phyloP scores from a whole-genome alignment of 2,797 vertebrate genomes.

The Lepilemur septentrionalis region DNA sequence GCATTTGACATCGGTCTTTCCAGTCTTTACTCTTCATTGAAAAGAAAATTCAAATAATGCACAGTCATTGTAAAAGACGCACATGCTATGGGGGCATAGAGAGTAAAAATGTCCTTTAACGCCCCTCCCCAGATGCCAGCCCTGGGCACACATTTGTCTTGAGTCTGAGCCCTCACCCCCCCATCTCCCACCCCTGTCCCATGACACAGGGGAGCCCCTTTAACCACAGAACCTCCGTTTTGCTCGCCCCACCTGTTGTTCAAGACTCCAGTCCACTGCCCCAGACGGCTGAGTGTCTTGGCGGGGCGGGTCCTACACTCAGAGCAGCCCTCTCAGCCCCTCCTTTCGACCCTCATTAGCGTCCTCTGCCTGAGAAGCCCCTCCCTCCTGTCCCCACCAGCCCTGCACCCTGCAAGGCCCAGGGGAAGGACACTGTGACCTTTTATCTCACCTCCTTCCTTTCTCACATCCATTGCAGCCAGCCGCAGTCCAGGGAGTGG shows the following conservation, averaged over 20 bases:
- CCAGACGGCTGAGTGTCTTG: neutral
- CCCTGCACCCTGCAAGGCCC: too few species aligned
- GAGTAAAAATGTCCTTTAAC: neutral
- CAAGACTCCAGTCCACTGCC: neutral
- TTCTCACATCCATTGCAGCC: neutral
- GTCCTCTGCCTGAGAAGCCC: neutral
- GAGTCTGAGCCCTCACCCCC: neutral
- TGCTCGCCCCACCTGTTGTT: neutral
- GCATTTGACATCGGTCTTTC: neutral
- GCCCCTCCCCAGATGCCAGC: too few species aligned
- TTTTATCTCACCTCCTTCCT: neutral
- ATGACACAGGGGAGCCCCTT: rapidly evolving
- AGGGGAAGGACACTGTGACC: neutral
- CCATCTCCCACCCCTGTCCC: too few species aligned
- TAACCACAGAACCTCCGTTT: too few species aligned
- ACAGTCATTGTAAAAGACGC: neutral
- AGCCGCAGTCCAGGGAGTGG: neutral
- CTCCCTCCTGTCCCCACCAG: neutral
- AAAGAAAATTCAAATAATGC: neutral
- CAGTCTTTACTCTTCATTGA: neutral
- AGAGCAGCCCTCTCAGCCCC: neutral
- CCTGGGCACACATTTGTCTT: rapidly evolving
- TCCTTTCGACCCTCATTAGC: neutral
- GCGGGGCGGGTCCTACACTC: neutral
- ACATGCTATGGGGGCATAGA: neutral